A percentile compares a stretch with the other conserved stretches of the same genome.
These are phyloP conservation scores for Micromesistius poutassou DNA, from an alignment of 2,797 vertebrate species.

Conservation along the genomic window DNA sequence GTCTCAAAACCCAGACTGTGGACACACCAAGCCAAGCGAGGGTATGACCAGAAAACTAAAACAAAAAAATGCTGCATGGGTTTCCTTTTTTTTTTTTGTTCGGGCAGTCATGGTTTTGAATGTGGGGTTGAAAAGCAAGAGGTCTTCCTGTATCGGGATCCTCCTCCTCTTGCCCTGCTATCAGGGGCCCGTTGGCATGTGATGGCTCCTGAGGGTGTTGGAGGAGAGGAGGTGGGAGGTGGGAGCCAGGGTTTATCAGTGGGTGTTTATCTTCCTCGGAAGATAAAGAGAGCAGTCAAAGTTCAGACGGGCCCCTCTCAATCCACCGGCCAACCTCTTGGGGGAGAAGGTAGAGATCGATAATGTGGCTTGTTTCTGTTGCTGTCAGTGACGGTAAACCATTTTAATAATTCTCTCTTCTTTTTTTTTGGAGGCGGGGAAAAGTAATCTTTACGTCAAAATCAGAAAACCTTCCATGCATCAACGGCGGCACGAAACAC, in stretches of 20 bases:
- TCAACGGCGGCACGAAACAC: too few species aligned
- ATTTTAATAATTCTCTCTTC: not conserved
- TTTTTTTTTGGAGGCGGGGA: too few species aligned
- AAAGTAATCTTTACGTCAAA: too few species aligned
- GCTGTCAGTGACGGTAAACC: not conserved
- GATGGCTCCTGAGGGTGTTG: not conserved
- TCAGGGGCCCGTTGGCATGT: too few species aligned
- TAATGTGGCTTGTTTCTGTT: not conserved
- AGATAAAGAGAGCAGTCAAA: not conserved
- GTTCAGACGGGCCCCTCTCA: not conserved
- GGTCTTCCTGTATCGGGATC: not conserved
- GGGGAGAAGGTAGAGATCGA: not conserved
- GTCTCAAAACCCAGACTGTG: conserved; percentile 63
- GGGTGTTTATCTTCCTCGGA: not conserved
- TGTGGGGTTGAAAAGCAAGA: too few species aligned
- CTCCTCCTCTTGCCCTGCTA: not conserved
- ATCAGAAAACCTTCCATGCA: too few species aligned
- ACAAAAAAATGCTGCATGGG: conserved; percentile 35
- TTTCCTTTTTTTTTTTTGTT: conserved; percentile 56
- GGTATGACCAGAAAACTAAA: conserved; percentile 82
- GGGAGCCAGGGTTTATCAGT: not conserved
- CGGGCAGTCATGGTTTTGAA: conserved; percentile 49
- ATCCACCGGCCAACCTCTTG: not conserved
- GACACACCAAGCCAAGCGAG: conserved; percentile 64
- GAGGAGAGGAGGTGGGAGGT: not conserved